These are phyloP conservation scores for Lissonota sp. DNA, from an alignment of 2,888 invertebrate species.

Conservation along the genomic window DNA sequence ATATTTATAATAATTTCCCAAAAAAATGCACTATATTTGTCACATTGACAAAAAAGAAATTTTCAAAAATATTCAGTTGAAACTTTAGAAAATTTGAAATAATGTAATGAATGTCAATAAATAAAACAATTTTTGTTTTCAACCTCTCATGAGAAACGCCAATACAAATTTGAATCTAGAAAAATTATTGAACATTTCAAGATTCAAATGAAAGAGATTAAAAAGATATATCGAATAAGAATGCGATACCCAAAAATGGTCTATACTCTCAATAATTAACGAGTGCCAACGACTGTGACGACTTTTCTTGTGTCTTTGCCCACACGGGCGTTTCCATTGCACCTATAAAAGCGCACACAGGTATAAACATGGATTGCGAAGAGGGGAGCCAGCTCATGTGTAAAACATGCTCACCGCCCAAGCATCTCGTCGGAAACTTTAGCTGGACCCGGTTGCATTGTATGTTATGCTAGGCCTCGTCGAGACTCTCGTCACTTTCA, in stretches of 20 bases:
- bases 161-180: too few species aligned
- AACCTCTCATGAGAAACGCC: too few species aligned
- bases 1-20: too few species aligned
- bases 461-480: conserved; percentile 45
- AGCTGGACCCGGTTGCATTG: conserved; percentile 54
- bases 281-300: conserved; percentile 7
- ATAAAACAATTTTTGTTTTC: too few species aligned
- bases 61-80: too few species aligned
- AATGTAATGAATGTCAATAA: too few species aligned
- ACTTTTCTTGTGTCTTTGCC: not conserved
- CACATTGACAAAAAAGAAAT: too few species aligned
- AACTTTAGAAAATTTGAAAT: too few species aligned
- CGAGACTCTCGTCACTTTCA: conserved; percentile 73
- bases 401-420: conserved; percentile 18
- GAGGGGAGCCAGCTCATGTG: conserved; percentile 22
- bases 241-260: not conserved
- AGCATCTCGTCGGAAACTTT: conserved; percentile 42
- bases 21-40: too few species aligned
- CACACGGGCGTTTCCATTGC: not conserved
- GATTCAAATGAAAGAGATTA: too few species aligned
- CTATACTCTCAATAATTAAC: not conserved
- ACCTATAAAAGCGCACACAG: conserved; percentile 21
- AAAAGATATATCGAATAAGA: too few species aligned
- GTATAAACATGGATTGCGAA: conserved; percentile 29
- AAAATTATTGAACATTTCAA: too few species aligned